Conservation (phyloP, 30 jellyfish, hydroid and myxozoan genomes). For the Cassiopea xamachana region DNA sequence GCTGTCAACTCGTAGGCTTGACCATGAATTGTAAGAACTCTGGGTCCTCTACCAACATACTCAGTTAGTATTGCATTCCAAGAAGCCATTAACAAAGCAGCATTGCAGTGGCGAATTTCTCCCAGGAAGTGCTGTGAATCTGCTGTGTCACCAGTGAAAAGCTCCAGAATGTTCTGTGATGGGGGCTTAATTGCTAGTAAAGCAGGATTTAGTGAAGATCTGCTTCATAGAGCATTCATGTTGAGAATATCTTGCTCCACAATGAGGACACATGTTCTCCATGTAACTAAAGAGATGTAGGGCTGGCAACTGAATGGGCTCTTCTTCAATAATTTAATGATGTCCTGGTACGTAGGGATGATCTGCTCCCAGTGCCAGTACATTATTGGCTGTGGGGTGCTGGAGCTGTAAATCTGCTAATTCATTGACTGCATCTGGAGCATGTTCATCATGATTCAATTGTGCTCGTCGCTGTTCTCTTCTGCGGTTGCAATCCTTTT, state of each 20-base stretch:
- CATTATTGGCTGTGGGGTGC: neutral
- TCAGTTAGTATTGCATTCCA: conserved; percentile 33
- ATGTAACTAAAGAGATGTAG: conserved; percentile 27
- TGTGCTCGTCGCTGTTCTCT: too few species aligned
- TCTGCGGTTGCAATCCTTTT: too few species aligned
- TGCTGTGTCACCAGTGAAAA: neutral
- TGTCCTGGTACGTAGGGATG: neutral
- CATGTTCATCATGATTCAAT: too few species aligned
- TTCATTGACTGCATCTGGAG: neutral
- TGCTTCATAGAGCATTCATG: neutral
- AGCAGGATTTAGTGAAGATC: neutral
- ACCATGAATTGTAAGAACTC: conserved; percentile 49
- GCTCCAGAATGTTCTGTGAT: neutral
- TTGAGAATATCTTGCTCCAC: neutral
- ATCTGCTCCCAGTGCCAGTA: neutral
- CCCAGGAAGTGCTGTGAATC: conserved; percentile 13
- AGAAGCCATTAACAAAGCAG: conserved; percentile 64
- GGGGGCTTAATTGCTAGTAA: neutral
- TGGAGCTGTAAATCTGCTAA: neutral
- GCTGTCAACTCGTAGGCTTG: conserved; percentile 58
- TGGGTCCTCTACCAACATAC: conserved; percentile 49
- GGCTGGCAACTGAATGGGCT: conserved; percentile 31
- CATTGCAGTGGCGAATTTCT: conserved; percentile 36
- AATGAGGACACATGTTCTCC: conserved; percentile 34
- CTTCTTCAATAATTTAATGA: neutral